Conservation (phyloP, 2,888 invertebrate species). For the Mythimna pallens region DNA sequence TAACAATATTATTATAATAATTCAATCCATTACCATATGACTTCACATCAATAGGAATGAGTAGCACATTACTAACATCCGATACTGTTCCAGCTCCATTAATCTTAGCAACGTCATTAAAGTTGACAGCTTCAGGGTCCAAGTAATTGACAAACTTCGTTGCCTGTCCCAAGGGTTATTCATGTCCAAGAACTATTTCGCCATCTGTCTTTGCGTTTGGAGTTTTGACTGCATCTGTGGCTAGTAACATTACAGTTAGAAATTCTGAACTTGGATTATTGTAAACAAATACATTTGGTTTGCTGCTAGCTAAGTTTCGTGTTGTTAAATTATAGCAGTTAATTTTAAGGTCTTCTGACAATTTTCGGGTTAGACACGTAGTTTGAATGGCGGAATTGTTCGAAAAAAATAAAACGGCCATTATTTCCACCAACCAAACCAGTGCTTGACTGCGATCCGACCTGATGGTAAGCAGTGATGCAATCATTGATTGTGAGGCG, state of each 20-base stretch:
- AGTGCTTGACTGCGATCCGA: too few species aligned
- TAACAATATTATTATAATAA: not conserved
- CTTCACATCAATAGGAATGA: conserved; percentile 9
- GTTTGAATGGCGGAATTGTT: too few species aligned
- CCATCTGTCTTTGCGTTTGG: not conserved
- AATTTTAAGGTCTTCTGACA: too few species aligned
- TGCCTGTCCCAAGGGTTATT: conserved; percentile 6
- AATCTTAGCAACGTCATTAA: conserved; percentile 45
- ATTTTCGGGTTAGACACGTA: too few species aligned
- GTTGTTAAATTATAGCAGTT: too few species aligned
- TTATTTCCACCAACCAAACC: too few species aligned
- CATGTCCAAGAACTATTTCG: conserved; percentile 15
- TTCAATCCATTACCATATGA: conserved; percentile 10
- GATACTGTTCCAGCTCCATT: conserved; percentile 15
- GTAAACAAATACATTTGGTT: too few species aligned
- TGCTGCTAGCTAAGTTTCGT: too few species aligned
- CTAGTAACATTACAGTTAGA: not conserved
- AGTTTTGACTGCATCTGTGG: conserved; percentile 12
- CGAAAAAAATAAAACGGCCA: too few species aligned
- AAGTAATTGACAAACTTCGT: conserved; percentile 48
- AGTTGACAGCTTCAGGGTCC: conserved; percentile 9
- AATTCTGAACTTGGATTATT: not conserved
- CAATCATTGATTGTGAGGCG: too few species aligned
- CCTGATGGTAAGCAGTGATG: too few species aligned
- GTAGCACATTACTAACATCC: conserved; percentile 24